Evolutionary conservation across 2,888 invertebrate genomes (phyloP).

Genomic region (Folsomia candida): DNA sequence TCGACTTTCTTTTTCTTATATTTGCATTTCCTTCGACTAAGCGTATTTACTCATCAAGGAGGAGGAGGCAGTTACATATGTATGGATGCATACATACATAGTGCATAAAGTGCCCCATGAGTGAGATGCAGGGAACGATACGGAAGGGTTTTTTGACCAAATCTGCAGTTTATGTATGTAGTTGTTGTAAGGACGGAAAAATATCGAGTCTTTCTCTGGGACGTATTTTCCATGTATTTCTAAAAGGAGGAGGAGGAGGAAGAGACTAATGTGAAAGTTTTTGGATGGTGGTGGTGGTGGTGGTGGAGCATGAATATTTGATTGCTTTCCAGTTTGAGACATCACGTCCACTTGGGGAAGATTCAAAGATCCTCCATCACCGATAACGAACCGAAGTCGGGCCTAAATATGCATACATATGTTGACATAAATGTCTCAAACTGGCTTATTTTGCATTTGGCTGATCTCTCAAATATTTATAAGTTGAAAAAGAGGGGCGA

Average conservation of each 20-base stretch:
- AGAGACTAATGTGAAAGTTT: background rate
- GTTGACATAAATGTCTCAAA: background rate
- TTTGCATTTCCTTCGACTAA: background rate
- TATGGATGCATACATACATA: background rate
- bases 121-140: background rate
- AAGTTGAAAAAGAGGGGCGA: too few relatives aligned
- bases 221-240: too few relatives aligned
- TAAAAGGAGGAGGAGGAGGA: background rate
- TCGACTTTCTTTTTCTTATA: too few relatives aligned
- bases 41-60: background rate
- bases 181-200: too few relatives aligned
- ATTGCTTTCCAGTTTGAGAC: background rate
- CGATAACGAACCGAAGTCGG: background rate
- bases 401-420: background rate
- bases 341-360: background rate
- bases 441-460: background rate
- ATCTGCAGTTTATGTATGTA: too few relatives aligned
- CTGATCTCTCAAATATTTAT: background rate
- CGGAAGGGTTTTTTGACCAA: background rate
- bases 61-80: too few relatives aligned
- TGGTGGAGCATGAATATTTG: background rate
- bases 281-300: background rate
- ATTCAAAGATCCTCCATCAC: background rate
- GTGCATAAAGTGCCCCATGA: background rate
- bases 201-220: too few relatives aligned